A percentile compares a stretch with the other conserved stretches of the same genome.
Conservation (phyloP, 2,797 vertebrate genomes). For the Spinibarbus caldwelli region DNA sequence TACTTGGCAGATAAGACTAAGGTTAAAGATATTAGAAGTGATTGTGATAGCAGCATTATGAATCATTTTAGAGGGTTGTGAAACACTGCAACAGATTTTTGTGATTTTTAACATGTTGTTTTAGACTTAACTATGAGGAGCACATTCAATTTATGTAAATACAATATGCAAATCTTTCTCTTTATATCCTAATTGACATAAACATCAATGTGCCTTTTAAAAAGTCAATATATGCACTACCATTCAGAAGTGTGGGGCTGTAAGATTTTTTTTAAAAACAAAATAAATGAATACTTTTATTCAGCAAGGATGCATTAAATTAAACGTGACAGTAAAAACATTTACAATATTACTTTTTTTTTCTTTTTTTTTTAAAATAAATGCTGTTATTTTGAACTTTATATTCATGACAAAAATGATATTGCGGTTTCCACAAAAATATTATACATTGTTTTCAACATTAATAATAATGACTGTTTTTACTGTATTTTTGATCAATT, state of each 20-base stretch:
- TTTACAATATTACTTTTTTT: neutral
- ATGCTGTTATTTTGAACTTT: neutral
- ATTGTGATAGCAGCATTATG: neutral
- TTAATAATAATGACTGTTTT: no score
- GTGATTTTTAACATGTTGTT: neutral
- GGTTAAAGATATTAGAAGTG: neutral
- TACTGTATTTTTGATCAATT: neutral
- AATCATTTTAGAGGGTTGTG: neutral
- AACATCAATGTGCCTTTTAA: neutral
- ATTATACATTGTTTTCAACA: neutral
- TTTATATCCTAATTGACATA: no score
- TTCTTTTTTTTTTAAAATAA: no score
- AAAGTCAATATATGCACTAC: neutral
- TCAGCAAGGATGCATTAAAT: no score
- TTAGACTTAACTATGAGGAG: neutral
- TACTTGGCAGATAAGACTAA: neutral
- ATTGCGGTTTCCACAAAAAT: neutral
- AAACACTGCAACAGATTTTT: neutral
- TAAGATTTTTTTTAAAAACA: no score
- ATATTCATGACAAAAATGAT: no score
- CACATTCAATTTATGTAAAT: neutral
- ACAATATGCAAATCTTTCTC: neutral
- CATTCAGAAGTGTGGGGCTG: neutral
- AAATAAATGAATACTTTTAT: no score
- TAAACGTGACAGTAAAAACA: neutral